Evolutionary conservation across 2,888 invertebrate species (phyloP).

Genomic region (Rhopalosiphum nymphaeae): DNA sequence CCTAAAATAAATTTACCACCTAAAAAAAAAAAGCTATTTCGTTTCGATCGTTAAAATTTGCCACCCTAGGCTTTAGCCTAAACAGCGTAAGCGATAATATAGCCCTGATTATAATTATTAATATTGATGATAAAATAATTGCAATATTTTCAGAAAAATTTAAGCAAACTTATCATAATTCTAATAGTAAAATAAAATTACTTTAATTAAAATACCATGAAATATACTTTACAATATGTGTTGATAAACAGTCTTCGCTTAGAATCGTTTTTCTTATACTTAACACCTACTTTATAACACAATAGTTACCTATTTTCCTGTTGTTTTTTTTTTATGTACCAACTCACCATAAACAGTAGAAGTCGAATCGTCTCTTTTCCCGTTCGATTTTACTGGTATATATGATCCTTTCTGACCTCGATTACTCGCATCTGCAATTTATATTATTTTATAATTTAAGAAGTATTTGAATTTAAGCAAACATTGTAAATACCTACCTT

Average conservation of each 20-base stretch:
- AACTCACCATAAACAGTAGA: conserved; percentile 43
- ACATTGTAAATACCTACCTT: conserved; percentile 29
- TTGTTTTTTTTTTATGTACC: neutral
- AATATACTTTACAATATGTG: neutral
- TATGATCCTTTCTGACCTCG: conserved; percentile 57
- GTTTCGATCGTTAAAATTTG: too few relatives aligned
- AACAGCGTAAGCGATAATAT: too few relatives aligned
- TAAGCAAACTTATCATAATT: neutral
- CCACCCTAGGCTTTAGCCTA: too few relatives aligned
- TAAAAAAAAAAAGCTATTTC: too few relatives aligned
- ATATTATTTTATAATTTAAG: neutral
- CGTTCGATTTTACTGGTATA: conserved; percentile 52
- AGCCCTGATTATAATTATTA: too few relatives aligned
- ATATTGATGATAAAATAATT: neutral
- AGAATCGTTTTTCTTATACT: neutral
- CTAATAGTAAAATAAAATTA: neutral
- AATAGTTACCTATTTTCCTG: neutral
- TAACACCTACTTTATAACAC: neutral
- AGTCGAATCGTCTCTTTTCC: conserved; percentile 29
- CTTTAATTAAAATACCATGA: neutral
- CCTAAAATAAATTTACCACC: too few relatives aligned
- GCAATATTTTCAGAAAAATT: neutral
- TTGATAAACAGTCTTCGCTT: neutral
- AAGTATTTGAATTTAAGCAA: neutral
- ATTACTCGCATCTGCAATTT: neutral